Percentiles rank a stretch among this genome's conserved stretches.
These are phyloP conservation scores for Neelides sp. DNA, from an alignment of 1,140 invertebrate genomes.

Conservation along the genomic window DNA sequence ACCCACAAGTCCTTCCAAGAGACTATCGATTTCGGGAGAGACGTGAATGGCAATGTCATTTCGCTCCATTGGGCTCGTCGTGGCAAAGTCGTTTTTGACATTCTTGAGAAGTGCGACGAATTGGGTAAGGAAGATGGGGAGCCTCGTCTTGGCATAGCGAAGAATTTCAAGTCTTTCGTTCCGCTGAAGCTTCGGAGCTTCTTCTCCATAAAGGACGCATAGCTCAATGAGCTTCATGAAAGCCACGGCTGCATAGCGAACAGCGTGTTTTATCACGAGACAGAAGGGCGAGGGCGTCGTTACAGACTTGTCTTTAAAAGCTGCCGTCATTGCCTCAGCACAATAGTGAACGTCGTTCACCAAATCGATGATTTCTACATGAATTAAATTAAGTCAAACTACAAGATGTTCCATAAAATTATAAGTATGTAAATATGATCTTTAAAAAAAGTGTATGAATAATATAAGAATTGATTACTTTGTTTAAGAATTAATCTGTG, in stretches of 20 bases:
- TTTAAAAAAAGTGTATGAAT: conserved; percentile 15
- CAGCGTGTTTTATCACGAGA: conserved; percentile 46
- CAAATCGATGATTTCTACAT: conserved; percentile 47
- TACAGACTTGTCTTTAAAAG: conserved; percentile 30
- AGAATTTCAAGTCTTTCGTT: conserved; percentile 39
- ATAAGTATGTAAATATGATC: not conserved
- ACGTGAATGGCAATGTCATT: conserved; percentile 49
- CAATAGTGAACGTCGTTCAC: conserved; percentile 48
- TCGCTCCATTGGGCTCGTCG: conserved; percentile 43
- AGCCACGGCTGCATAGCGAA: conserved; percentile 46
- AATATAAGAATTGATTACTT: conserved; percentile 38
- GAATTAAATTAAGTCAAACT: conserved; percentile 21
- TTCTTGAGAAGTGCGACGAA: conserved; percentile 46
- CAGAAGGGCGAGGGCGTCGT: conserved; percentile 45
- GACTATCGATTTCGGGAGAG: conserved; percentile 48
- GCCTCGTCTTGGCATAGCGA: conserved; percentile 48
- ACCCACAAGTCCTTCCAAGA: conserved; percentile 36
- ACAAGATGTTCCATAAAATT: conserved; percentile 3
- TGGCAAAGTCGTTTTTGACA: conserved; percentile 44
- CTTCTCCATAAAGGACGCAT: conserved; percentile 31
- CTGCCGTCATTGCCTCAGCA: conserved; percentile 34
- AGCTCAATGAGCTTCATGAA: conserved; percentile 32
- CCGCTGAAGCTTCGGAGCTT: conserved; percentile 31
- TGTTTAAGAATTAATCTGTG: conserved; percentile 49
- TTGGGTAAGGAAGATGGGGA: conserved; percentile 51